Conservation (phyloP, 2,797 vertebrate genomes). For the Tragelaphus oryx region DNA sequence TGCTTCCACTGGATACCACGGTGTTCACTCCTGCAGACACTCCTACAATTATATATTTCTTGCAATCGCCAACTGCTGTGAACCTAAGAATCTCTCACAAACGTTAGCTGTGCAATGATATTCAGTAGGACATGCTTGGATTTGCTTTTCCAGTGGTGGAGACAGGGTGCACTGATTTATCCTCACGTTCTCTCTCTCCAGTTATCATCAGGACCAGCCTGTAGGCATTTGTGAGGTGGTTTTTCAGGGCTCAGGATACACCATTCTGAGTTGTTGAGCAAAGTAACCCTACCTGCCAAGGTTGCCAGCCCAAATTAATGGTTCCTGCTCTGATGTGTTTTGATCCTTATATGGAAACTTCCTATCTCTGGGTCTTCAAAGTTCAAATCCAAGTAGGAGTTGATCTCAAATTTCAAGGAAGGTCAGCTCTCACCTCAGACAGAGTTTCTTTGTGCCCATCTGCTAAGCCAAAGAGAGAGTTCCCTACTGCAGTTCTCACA, state of each 20-base stretch:
- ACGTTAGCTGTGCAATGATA: constrained; percentile 35
- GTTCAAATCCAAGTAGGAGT: constrained; percentile 72
- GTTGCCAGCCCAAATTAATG: constrained; percentile 57
- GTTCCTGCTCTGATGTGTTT: constrained; percentile 44
- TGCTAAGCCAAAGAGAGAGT: constrained; percentile 15
- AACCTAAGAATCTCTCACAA: constrained; percentile 45
- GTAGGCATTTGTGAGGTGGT: neutral
- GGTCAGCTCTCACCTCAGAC: constrained; percentile 54
- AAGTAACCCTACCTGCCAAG: constrained; percentile 46
- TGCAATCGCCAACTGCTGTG: constrained; percentile 54
- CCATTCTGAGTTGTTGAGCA: neutral
- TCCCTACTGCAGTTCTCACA: constrained; percentile 17
- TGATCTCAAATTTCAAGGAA: constrained; percentile 63
- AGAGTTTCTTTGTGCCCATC: constrained; percentile 65
- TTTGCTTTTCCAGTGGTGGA: constrained; percentile 51
- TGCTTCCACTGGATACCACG: constrained; percentile 29
- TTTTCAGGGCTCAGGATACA: constrained; percentile 13
- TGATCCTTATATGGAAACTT: constrained; percentile 65
- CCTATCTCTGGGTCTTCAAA: constrained; percentile 63
- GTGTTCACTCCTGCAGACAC: constrained; percentile 50
- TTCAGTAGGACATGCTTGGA: constrained; percentile 51
- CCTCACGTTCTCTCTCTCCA: constrained; percentile 22
- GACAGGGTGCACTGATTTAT: constrained; percentile 44
- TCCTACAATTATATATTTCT: constrained; percentile 35
- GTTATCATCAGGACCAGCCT: neutral